These are phyloP conservation scores for Onychorhynchus coronatus DNA, from an alignment of 2,113 vertebrate genomes.

Conservation along the genomic window DNA sequence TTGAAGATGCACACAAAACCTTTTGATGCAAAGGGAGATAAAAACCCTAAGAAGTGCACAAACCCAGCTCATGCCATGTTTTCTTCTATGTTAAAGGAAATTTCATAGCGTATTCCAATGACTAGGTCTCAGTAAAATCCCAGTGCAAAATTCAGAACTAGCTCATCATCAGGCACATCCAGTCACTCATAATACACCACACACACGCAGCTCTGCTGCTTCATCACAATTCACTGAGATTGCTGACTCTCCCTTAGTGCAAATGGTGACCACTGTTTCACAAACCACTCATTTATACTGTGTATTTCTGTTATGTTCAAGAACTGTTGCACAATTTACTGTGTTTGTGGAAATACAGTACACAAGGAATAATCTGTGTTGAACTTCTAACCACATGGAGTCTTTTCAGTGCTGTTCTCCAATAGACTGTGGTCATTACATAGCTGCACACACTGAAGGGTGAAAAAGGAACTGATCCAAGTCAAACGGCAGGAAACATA, in stretches of 20 bases:
- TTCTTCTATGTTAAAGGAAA: not conserved
- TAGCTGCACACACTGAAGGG: not conserved
- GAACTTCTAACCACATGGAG: not conserved
- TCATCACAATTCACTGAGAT: not conserved
- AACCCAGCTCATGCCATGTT: not conserved
- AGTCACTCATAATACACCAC: not conserved
- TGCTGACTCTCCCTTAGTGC: not conserved
- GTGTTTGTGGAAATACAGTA: not conserved
- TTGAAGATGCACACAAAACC: conserved; percentile 39
- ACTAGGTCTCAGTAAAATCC: not conserved
- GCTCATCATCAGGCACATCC: not conserved
- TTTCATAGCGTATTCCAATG: not conserved
- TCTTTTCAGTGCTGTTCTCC: not conserved
- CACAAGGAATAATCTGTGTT: not conserved
- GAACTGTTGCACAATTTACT: not conserved
- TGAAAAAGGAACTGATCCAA: not conserved
- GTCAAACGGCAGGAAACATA: not conserved
- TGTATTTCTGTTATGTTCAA: not conserved
- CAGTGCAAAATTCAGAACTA: not conserved
- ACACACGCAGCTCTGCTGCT: not conserved
- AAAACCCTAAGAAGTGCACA: not conserved
- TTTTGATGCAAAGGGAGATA: not conserved
- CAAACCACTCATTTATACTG: not conserved
- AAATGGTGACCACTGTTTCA: not conserved
- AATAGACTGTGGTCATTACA: not conserved